phyloP scores from a whole-genome alignment of 2,888 invertebrate genomes.

The Vesta saturnalis region DNA sequence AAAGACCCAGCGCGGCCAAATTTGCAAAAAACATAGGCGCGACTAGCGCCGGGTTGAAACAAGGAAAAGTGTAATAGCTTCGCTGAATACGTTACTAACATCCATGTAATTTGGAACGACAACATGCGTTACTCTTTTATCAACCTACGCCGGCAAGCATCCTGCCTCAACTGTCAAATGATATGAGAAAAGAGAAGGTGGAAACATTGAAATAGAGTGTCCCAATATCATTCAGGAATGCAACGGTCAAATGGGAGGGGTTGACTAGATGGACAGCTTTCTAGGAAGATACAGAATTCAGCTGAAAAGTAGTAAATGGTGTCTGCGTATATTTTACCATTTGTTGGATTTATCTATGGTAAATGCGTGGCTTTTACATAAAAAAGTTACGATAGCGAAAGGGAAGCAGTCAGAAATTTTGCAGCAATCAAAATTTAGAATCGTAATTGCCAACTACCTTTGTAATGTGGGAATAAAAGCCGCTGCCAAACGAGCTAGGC shows the following conservation, averaged over 20 bases:
- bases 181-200: conserved; percentile 22
- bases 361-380: conserved; percentile 44
- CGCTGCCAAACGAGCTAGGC: neutral
- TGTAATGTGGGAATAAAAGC: neutral
- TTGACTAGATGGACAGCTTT: conserved; percentile 47
- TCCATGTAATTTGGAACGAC: conserved; percentile 50
- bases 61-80: conserved; percentile 35
- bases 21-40: neutral
- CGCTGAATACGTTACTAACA: conserved; percentile 37
- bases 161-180: conserved; percentile 22
- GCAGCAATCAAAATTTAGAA: conserved; percentile 5
- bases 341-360: conserved; percentile 40
- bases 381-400: conserved; percentile 8
- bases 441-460: neutral
- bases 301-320: conserved; percentile 42
- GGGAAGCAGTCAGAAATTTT: neutral
- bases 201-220: conserved; percentile 40
- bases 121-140: conserved; percentile 50
- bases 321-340: conserved; percentile 40
- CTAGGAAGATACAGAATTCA: conserved; percentile 42
- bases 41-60: conserved; percentile 22
- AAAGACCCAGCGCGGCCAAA: neutral
- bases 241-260: conserved; percentile 46
- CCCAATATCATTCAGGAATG: conserved; percentile 41
- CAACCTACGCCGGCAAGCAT: conserved; percentile 54